Percentiles rank a stretch among this genome's conserved stretches.
Evolutionary conservation across 2,113 vertebrate genomes (phyloP).

Genomic region (Fukomys damarensis): DNA sequence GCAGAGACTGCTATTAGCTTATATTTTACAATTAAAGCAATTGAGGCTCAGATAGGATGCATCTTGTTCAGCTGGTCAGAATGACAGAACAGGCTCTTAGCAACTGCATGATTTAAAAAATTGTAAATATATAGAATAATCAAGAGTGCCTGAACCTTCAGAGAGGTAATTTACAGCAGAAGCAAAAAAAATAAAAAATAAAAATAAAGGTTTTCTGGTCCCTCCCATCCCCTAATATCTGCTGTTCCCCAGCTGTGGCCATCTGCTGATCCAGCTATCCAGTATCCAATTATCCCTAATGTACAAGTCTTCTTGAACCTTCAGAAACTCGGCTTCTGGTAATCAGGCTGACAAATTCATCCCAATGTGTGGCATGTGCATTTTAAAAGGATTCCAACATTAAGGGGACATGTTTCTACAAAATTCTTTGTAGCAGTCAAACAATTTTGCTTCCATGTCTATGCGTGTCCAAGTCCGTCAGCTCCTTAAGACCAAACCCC

Average conservation of each 20-base stretch:
- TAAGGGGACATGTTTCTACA: neutral
- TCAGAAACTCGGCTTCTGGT: neutral
- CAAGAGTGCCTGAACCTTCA: neutral
- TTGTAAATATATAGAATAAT: neutral
- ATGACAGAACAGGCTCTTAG: neutral
- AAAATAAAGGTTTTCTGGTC: neutral
- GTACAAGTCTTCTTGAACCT: neutral
- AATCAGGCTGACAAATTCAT: neutral
- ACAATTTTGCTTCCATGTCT: neutral
- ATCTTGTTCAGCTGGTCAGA: neutral
- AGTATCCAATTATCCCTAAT: neutral
- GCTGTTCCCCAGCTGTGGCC: neutral
- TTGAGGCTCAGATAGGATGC: neutral
- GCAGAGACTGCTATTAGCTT: neutral
- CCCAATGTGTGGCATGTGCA: neutral
- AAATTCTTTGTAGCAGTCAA: neutral
- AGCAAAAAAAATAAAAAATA: too few species aligned
- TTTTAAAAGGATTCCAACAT: neutral
- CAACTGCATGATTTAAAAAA: neutral
- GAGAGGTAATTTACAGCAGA: neutral
- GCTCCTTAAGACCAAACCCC: neutral
- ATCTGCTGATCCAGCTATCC: neutral
- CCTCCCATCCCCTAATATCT: accelerated
- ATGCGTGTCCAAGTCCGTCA: neutral
- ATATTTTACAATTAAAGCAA: neutral